These are phyloP conservation scores for Palaemon carinicauda DNA, from an alignment of 1,140 invertebrate species.

Conservation along the genomic window DNA sequence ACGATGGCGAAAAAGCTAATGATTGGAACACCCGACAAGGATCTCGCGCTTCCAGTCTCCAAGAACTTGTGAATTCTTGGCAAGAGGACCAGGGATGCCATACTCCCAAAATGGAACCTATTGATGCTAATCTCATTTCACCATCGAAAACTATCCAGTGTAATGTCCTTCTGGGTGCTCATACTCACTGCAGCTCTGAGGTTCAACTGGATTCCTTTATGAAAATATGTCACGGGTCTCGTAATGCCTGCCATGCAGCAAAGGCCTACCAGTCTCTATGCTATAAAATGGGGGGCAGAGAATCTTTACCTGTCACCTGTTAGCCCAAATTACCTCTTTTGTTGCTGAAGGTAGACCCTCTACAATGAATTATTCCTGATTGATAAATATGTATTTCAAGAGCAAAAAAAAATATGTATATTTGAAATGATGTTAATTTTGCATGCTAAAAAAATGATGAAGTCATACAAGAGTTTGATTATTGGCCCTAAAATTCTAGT, in stretches of 20 bases:
- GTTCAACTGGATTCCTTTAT: slow-evolving; percentile 14
- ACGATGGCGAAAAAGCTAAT: neutral
- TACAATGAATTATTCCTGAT: too few species aligned
- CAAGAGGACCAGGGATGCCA: slow-evolving; percentile 24
- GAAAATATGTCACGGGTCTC: neutral
- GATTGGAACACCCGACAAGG: neutral
- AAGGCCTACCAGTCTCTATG: slow-evolving; percentile 13
- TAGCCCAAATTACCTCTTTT: too few species aligned
- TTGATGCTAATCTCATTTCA: neutral
- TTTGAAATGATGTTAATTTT: too few species aligned
- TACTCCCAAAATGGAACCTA: neutral
- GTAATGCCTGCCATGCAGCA: slow-evolving; percentile 10
- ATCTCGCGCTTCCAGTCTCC: neutral
- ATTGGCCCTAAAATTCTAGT: too few species aligned
- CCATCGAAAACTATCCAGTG: neutral
- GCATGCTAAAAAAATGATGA: too few species aligned
- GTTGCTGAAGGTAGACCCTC: too few species aligned
- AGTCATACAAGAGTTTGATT: too few species aligned
- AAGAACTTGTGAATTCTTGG: slow-evolving; percentile 18
- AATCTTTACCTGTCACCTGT: too few species aligned
- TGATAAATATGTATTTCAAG: too few species aligned
- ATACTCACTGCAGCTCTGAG: neutral
- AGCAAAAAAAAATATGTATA: too few species aligned
- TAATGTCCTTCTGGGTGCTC: neutral
- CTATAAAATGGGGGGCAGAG: neutral